Conservation (phyloP, 35 echinoderm and acorn worm genomes). For the Eucidaris tribuloides region DNA sequence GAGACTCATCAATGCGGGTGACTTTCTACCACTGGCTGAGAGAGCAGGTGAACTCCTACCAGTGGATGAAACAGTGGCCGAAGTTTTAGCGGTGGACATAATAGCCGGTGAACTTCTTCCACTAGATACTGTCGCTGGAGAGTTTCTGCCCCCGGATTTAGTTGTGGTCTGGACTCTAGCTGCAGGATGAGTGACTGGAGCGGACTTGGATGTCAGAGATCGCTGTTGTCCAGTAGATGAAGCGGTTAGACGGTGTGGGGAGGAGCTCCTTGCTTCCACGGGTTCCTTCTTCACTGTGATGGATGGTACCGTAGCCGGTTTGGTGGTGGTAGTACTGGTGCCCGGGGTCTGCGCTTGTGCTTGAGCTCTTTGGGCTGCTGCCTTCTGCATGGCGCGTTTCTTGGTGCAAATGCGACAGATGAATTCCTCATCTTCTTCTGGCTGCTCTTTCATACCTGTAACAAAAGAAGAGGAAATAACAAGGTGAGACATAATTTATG, state of each 20-base stretch:
- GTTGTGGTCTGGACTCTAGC: neutral
- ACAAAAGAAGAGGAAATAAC: no score
- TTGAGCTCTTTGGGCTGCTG: conserved; percentile 48
- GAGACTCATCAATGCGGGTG: neutral
- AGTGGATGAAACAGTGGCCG: neutral
- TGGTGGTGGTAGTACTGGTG: neutral
- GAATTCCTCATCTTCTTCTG: conserved; percentile 89
- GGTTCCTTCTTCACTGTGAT: conserved; percentile 24
- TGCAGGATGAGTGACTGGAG: neutral
- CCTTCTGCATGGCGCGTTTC: conserved; percentile 56
- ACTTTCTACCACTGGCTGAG: neutral
- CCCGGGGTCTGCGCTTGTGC: conserved; percentile 3
- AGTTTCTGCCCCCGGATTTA: conserved; percentile 2
- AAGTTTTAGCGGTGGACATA: neutral
- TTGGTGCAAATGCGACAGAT: conserved; percentile 76
- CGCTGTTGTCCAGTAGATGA: neutral
- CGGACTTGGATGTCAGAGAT: neutral
- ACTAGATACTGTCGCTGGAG: neutral
- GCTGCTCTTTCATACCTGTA: conserved; percentile 86
- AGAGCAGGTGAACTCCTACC: conserved; percentile 7
- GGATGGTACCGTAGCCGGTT: neutral
- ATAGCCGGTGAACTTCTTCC: neutral
- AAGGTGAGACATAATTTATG: no score
- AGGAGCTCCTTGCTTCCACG: no score
- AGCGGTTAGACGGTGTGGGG: no score